Evolutionary conservation across 2,888 invertebrate genomes (phyloP).

Genomic region (Baccha elongata): DNA sequence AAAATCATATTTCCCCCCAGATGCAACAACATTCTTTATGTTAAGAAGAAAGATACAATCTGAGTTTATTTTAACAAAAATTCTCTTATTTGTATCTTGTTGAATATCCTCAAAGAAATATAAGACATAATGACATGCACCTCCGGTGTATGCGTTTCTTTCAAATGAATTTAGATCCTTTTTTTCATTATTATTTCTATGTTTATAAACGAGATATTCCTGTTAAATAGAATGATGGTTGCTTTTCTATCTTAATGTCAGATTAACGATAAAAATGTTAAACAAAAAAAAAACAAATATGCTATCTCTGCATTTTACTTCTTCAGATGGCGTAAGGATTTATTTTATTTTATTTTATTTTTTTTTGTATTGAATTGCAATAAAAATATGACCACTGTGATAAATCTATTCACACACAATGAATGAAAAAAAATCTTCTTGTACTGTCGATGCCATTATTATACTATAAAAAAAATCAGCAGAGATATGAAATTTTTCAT

Average conservation of each 20-base stretch:
- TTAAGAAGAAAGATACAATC: no score
- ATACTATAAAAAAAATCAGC: not conserved
- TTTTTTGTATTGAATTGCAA: not conserved
- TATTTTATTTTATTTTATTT: constrained; percentile 1
- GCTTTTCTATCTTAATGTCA: constrained; percentile 1
- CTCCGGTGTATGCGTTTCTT: not conserved
- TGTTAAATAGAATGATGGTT: not conserved
- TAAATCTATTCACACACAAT: constrained; percentile 2
- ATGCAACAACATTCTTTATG: no score
- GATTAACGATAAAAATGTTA: not conserved
- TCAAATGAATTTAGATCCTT: no score
- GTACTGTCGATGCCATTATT: not conserved
- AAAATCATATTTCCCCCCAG: no score
- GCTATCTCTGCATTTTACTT: not conserved
- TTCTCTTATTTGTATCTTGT: no score
- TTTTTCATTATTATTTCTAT: no score
- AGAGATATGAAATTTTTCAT: not conserved
- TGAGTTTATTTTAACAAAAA: no score
- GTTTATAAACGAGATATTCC: not conserved
- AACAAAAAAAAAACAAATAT: not conserved
- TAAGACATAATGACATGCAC: not conserved
- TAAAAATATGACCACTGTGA: not conserved
- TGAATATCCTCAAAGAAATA: no score
- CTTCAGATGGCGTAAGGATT: not conserved
- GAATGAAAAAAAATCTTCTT: not conserved